Conservation (phyloP, 1,140 invertebrate genomes). For the Planococcus citri region DNA sequence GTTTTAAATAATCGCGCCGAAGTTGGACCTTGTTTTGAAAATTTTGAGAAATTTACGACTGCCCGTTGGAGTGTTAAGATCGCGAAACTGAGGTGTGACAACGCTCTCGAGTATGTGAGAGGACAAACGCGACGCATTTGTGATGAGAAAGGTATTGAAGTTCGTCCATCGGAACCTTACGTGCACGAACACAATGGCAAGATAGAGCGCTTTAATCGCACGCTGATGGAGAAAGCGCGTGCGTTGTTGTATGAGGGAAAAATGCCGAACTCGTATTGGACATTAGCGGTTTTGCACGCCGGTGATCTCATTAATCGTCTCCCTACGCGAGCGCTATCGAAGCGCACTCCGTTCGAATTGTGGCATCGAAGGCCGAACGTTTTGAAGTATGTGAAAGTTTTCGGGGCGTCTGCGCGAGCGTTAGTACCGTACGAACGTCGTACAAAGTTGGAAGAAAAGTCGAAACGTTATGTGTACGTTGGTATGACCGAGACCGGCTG, state of each 20-base stretch:
- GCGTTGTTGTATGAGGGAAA: slow-evolving; percentile 27
- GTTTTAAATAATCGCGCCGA: too few relatives aligned
- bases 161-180: slow-evolving; percentile 33
- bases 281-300: slow-evolving; percentile 19
- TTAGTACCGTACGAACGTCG: background rate
- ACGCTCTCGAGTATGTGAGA: background rate
- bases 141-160: slow-evolving; percentile 29
- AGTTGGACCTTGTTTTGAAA: too few relatives aligned
- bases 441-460: background rate
- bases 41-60: too few relatives aligned
- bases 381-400: slow-evolving; percentile 16
- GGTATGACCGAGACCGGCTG: slow-evolving; percentile 26
- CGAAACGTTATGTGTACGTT: slow-evolving; percentile 22
- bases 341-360: background rate
- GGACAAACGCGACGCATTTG: background rate
- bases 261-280: slow-evolving; percentile 20
- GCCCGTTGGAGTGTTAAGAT: too few relatives aligned
- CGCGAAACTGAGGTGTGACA: too few relatives aligned
- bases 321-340: background rate
- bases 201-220: slow-evolving; percentile 34
- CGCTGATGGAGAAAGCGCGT: slow-evolving; percentile 32
- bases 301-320: slow-evolving; percentile 21
- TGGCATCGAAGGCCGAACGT: background rate
- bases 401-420: background rate
- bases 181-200: slow-evolving; percentile 36